These are phyloP conservation scores for Sciurus carolinensis DNA, from an alignment of 2,797 vertebrate genomes.

Conservation along the genomic window DNA sequence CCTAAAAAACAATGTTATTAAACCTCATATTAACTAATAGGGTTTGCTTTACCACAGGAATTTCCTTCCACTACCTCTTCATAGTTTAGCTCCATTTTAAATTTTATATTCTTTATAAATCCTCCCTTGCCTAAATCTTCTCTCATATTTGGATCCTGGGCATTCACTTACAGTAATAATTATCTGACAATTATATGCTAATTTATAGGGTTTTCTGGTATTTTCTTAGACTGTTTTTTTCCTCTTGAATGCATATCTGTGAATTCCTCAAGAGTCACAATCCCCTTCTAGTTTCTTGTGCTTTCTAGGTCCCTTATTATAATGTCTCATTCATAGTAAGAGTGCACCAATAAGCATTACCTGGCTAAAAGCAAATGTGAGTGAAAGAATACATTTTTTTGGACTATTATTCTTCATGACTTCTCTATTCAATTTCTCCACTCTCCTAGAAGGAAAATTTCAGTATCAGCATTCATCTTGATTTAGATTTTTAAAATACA, in stretches of 20 bases:
- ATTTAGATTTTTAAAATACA: neutral
- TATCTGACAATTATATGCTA: neutral
- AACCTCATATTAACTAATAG: neutral
- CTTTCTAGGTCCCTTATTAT: neutral
- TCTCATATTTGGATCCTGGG: neutral
- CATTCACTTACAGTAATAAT: neutral
- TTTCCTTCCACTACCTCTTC: neutral
- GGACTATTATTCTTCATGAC: neutral
- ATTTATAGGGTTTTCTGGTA: neutral
- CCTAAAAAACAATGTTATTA: neutral
- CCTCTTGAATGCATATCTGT: neutral
- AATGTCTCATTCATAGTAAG: neutral
- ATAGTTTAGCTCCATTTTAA: neutral
- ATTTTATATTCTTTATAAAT: neutral
- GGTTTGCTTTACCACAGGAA: neutral
- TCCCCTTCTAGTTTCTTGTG: neutral
- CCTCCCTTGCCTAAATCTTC: neutral
- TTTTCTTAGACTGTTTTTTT: constrained; percentile 1
- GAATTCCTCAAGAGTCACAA: neutral
- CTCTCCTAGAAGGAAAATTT: neutral
- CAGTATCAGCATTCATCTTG: neutral
- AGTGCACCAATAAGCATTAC: neutral
- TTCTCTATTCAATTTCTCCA: neutral
- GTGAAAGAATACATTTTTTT: neutral
- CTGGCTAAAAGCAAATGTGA: neutral